Evolutionary conservation across 2,113 vertebrate genomes (phyloP).

Genomic region (Chlorodrepanis virens): DNA sequence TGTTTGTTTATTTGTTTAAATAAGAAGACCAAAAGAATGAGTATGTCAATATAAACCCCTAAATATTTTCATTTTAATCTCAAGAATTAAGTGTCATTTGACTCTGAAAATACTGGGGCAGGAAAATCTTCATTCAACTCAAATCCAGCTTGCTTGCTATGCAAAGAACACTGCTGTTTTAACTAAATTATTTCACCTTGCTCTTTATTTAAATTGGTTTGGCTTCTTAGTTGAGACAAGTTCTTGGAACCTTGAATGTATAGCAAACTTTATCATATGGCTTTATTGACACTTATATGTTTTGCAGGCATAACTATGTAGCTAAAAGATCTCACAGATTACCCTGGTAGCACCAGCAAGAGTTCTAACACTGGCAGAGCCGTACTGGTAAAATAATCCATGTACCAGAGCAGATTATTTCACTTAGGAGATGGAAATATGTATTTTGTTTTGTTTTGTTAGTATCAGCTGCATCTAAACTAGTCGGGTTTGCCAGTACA

Average conservation of each 20-base stretch:
- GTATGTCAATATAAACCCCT: neutral
- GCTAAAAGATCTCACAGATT: neutral
- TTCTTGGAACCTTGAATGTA: neutral
- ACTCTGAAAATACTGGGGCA: neutral
- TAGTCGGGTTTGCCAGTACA: neutral
- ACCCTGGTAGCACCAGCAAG: neutral
- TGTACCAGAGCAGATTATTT: neutral
- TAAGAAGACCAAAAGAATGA: neutral
- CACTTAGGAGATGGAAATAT: neutral
- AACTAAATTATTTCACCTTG: neutral
- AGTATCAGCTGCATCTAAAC: slow-evolving; percentile 29
- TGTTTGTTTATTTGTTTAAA: neutral
- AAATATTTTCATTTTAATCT: neutral
- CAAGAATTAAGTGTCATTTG: neutral
- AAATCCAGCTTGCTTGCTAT: neutral
- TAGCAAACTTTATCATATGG: neutral
- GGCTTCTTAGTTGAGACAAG: slow-evolving; percentile 6
- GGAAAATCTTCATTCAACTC: neutral
- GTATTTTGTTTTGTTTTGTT: neutral
- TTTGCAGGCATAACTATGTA: neutral
- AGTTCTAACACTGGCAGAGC: neutral
- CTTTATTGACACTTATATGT: neutral
- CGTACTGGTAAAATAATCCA: neutral
- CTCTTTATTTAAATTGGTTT: slow-evolving; percentile 22
- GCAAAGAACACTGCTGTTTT: neutral